Evolutionary conservation across 2,113 vertebrate species (phyloP).

Genomic region (Rhabdornis inornatus): DNA sequence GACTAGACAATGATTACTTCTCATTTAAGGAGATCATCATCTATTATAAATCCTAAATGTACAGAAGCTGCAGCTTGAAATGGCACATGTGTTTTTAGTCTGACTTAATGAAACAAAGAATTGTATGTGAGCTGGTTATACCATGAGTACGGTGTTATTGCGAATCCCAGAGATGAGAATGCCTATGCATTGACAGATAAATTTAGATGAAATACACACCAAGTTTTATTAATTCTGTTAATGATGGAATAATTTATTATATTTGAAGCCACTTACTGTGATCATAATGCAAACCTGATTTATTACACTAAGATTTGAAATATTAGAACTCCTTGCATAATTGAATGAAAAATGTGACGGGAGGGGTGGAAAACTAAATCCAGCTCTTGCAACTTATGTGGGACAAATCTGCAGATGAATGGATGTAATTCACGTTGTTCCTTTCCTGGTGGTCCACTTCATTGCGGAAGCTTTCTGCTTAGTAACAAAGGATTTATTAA

Average conservation of each 20-base stretch:
- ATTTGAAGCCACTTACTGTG: background rate
- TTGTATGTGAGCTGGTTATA: background rate
- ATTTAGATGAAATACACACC: background rate
- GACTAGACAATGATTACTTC: background rate
- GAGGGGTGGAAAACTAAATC: background rate
- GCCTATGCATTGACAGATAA: rapidly evolving
- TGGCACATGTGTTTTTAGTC: background rate
- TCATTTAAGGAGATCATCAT: background rate
- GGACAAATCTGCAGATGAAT: background rate
- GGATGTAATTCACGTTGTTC: background rate
- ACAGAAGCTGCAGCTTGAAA: background rate
- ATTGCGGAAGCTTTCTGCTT: background rate
- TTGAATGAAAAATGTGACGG: background rate
- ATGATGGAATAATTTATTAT: background rate
- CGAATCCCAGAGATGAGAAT: background rate
- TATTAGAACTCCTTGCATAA: background rate
- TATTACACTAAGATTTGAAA: background rate
- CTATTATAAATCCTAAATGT: background rate
- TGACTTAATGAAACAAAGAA: background rate
- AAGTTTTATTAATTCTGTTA: background rate
- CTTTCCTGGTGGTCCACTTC: background rate
- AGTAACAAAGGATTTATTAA: background rate
- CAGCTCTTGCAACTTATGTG: background rate
- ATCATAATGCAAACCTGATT: background rate
- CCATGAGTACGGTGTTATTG: background rate